A percentile compares a stretch with the other conserved stretches of the same genome.
phyloP scores from a whole-genome alignment of 2,113 vertebrate genomes.

The Dicentrarchus labrax region DNA sequence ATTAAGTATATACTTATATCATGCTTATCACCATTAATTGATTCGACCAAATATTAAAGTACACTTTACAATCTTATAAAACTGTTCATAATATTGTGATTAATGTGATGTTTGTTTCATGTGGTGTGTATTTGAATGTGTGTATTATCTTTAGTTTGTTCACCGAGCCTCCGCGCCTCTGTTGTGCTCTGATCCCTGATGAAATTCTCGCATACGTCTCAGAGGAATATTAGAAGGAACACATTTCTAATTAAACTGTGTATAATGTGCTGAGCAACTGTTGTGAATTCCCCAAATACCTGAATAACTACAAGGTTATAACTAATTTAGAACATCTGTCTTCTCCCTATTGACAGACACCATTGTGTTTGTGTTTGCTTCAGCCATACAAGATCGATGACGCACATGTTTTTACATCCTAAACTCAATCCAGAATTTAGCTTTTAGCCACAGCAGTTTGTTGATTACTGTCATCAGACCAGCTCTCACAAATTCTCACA shows the following conservation, averaged over 20 bases:
- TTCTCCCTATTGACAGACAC: neutral
- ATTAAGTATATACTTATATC: neutral
- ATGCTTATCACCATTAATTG: too few species aligned
- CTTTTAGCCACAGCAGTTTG: too few species aligned
- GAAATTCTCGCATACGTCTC: neutral
- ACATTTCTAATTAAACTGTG: conserved; percentile 33
- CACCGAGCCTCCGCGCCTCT: neutral
- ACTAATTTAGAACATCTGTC: neutral
- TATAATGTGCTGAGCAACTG: conserved; percentile 5
- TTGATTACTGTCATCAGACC: too few species aligned
- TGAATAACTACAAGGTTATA: conserved; percentile 13
- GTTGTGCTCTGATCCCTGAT: conserved; percentile 11
- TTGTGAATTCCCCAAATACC: neutral
- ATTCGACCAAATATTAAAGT: neutral
- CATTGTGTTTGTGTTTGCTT: neutral
- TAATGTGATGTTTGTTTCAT: neutral
- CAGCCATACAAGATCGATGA: neutral
- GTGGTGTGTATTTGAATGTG: neutral
- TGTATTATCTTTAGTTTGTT: neutral
- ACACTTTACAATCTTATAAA: neutral
- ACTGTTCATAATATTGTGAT: neutral
- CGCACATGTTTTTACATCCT: neutral
- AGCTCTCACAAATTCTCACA: too few species aligned
- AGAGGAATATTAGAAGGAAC: neutral
- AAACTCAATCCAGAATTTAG: neutral